These are phyloP conservation scores for Euura saliciscinereae DNA, from an alignment of 1,140 invertebrate species.

Conservation along the genomic window DNA sequence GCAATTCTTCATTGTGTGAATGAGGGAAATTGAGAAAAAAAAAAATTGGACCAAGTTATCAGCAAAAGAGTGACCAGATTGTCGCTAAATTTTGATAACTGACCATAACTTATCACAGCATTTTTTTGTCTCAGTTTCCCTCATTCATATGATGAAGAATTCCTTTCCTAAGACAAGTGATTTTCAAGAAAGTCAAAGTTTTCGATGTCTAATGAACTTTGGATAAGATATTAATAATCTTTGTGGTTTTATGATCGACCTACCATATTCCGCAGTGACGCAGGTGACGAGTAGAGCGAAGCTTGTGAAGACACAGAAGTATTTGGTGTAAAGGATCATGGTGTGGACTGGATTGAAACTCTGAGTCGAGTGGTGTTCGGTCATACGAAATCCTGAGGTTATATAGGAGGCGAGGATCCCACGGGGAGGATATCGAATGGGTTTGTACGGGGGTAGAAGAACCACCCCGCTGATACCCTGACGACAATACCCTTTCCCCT, in stretches of 20 bases:
- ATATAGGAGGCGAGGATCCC: slow-evolving; percentile 37
- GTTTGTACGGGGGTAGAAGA: slow-evolving; percentile 15
- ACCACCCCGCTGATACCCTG: slow-evolving; percentile 19
- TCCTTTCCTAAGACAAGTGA: no score
- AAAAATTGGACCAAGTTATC: no score
- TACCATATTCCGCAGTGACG: slow-evolving; percentile 45
- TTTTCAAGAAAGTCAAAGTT: no score
- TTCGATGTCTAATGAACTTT: no score
- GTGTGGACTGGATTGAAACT: slow-evolving; percentile 9
- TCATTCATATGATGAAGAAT: no score
- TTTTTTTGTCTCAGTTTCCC: no score
- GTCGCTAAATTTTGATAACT: no score
- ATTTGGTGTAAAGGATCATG: slow-evolving; percentile 21
- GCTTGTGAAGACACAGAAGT: slow-evolving; percentile 18
- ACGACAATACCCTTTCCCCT: slow-evolving; percentile 27
- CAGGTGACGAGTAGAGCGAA: slow-evolving; percentile 30
- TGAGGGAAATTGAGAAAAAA: no score
- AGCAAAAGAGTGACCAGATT: no score
- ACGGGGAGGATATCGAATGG: slow-evolving; percentile 6
- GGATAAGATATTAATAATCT: no score
- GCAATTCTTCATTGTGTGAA: no score
- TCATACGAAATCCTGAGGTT: slow-evolving; percentile 21
- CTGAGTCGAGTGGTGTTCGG: slow-evolving; percentile 32
- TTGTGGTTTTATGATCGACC: not conserved
- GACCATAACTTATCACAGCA: no score